Conservation (phyloP, 2,113 vertebrate species). For the Lynx canadensis region DNA sequence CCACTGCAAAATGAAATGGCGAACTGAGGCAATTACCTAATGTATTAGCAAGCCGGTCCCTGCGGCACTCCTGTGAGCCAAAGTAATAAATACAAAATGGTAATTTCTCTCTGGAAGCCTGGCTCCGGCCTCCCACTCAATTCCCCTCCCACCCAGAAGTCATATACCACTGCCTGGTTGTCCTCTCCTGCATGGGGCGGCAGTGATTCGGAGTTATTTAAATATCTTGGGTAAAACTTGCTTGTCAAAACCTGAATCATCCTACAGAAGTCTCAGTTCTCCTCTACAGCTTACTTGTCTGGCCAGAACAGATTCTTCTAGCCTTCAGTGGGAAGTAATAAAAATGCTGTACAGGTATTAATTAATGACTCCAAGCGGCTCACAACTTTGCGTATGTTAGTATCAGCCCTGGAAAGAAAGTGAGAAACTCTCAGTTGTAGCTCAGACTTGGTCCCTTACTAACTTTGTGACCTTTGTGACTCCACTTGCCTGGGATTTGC, state of each 20-base stretch:
- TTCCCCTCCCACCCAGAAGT: constrained; percentile 75
- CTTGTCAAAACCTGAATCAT: constrained; percentile 66
- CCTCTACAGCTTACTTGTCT: constrained; percentile 30
- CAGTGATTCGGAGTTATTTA: constrained; percentile 68
- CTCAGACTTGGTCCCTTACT: not conserved
- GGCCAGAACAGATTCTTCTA: constrained; percentile 7
- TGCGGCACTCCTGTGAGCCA: constrained; percentile 68
- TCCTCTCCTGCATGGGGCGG: constrained; percentile 47
- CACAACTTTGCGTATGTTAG: not conserved
- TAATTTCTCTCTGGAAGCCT: constrained; percentile 78
- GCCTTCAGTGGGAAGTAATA: not conserved
- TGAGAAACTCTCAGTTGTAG: not conserved
- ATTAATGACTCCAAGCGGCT: not conserved
- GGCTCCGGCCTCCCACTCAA: constrained; percentile 61
- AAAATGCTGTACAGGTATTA: constrained; percentile 23
- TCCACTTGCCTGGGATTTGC: not conserved
- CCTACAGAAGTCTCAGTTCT: constrained; percentile 26
- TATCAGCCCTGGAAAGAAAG: not conserved
- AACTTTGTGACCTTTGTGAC: constrained; percentile 44
- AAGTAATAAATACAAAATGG: constrained; percentile 79
- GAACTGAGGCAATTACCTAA: constrained; percentile 74
- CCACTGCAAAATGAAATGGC: not conserved
- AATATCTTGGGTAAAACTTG: constrained; percentile 60
- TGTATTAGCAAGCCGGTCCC: constrained; percentile 72
- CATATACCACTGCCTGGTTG: constrained; percentile 72